A percentile compares a stretch with the other conserved stretches of the same genome.
These are phyloP conservation scores for Sweltsa coloradensis DNA, from an alignment of 1,140 invertebrate species.

Conservation along the genomic window DNA sequence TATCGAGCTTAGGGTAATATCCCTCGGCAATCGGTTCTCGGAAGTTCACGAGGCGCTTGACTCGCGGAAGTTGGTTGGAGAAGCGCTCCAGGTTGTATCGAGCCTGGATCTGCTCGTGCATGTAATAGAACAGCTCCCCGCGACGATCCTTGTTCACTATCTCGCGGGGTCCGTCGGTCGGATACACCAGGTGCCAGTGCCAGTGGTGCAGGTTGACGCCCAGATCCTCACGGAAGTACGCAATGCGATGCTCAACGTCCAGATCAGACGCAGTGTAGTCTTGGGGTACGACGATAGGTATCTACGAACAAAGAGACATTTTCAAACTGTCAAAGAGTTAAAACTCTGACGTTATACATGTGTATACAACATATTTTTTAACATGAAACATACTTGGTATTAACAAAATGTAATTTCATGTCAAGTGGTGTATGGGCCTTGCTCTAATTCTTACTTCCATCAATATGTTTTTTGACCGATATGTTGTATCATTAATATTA, in stretches of 20 bases:
- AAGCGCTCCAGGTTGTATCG: conserved; percentile 46
- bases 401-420: too few species aligned
- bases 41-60: conserved; percentile 38
- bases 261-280: conserved; percentile 22
- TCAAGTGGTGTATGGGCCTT: too few species aligned
- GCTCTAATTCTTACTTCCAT: too few species aligned
- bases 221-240: conserved; percentile 31
- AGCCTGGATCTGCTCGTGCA: conserved; percentile 51
- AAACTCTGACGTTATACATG: too few species aligned
- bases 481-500: too few species aligned
- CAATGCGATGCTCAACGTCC: conserved; percentile 26
- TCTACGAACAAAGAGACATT: too few species aligned
- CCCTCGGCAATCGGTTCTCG: conserved; percentile 36
- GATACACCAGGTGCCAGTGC: conserved; percentile 28
- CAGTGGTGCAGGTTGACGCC: conserved; percentile 30
- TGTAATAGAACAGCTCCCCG: conserved; percentile 26
- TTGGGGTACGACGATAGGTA: conserved; percentile 13
- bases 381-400: too few species aligned
- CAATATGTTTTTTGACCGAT: too few species aligned
- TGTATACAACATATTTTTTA: too few species aligned
- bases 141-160: conserved; percentile 19
- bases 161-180: conserved; percentile 11
- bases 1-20: conserved; percentile 45
- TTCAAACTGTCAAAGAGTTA: too few species aligned
- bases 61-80: conserved; percentile 35